Evolutionary conservation across 1,140 invertebrate genomes (phyloP), one percentile per base, ranked within the genome.

Genomic region (Lucilia sericata): DNA sequence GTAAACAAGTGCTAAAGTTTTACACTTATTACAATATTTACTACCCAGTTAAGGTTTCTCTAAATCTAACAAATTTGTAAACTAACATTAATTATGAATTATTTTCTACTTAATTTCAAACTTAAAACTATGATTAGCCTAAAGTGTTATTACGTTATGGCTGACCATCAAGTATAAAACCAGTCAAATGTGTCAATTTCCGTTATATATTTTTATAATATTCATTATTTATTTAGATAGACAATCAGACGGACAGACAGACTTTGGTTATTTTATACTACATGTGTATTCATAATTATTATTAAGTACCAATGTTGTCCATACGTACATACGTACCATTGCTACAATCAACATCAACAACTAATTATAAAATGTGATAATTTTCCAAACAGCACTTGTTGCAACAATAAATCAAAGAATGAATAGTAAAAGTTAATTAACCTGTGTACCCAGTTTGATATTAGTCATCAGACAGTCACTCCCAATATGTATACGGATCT

Each of bases 161-260:
- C 19, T n/a, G 14, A 3, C 10, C 42, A 51, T 49, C 42, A 49
- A 19, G 19, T 51, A 8, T 13, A 80, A 80, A 80, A 80, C 76
- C 76, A 80, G 76, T 80, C 76, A 80, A 76, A 80, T 80, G 76
- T 80, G 42, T 80, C 76, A 80, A 80, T 49, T 80, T 80, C 76
- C 76, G 76, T 80, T 80, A 49, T 49, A 42, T 42, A 80, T 49
- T 80, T 80, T 80, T 49, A 70, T 70, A 70, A 70, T 55, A 55
- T 55, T 55, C 42, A 42, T 42, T 55, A 55, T 55, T 55, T n/a
- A 55, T 55, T n/a, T 55, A 55, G 17, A 55, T 55, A 55, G 17
- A 12, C 12, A 55, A 0, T 49, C 25, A 30, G 25, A 30, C 25
- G 25, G 25, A 55, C 42, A 42, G 5, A 42, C 42, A 42, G 5